Percentiles rank a stretch among this genome's conserved stretches.
Evolutionary conservation across 2,888 invertebrate genomes (phyloP).

Genomic region (Stenchaetothrips biformis): DNA sequence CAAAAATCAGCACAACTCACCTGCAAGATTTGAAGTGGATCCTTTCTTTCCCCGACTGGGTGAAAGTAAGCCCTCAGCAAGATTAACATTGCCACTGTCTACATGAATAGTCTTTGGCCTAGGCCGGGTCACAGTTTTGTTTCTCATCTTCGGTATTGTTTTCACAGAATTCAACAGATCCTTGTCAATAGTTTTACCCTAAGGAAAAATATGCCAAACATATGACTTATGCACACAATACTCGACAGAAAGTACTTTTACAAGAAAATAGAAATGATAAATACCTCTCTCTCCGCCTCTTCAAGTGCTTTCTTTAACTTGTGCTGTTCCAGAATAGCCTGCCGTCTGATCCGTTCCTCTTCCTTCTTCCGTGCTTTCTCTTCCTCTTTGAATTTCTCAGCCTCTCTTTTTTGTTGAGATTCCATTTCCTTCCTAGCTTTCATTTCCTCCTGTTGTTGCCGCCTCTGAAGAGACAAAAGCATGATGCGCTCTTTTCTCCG

Average conservation of each 20-base stretch:
- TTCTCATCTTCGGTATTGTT: slow-evolving; percentile 56
- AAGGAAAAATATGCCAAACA: slow-evolving; percentile 36
- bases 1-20: slow-evolving; percentile 48
- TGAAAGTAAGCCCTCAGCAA: slow-evolving; percentile 69
- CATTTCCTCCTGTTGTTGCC: slow-evolving; percentile 85
- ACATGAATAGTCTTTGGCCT: slow-evolving; percentile 89
- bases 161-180: slow-evolving; percentile 58
- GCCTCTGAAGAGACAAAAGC: slow-evolving; percentile 80
- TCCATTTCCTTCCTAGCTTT: slow-evolving; percentile 80
- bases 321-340: slow-evolving; percentile 86
- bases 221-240: slow-evolving; percentile 2
- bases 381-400: slow-evolving; percentile 70
- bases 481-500: slow-evolving; percentile 87
- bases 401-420: slow-evolving; percentile 66
- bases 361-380: slow-evolving; percentile 68
- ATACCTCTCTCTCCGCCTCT: slow-evolving; percentile 80
- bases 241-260: slow-evolving; percentile 30
- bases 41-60: slow-evolving; percentile 73
- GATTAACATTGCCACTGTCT: slow-evolving; percentile 71
- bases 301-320: slow-evolving; percentile 89
- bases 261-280: slow-evolving; percentile 15
- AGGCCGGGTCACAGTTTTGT: slow-evolving; percentile 60
- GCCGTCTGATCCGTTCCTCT: slow-evolving; percentile 81
- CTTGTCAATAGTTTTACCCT: slow-evolving; percentile 79
- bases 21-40: slow-evolving; percentile 75